Percentiles rank a stretch among this genome's conserved stretches.
Evolutionary conservation across 2,888 invertebrate species (phyloP).

Genomic region (Campaea margaritaria): DNA sequence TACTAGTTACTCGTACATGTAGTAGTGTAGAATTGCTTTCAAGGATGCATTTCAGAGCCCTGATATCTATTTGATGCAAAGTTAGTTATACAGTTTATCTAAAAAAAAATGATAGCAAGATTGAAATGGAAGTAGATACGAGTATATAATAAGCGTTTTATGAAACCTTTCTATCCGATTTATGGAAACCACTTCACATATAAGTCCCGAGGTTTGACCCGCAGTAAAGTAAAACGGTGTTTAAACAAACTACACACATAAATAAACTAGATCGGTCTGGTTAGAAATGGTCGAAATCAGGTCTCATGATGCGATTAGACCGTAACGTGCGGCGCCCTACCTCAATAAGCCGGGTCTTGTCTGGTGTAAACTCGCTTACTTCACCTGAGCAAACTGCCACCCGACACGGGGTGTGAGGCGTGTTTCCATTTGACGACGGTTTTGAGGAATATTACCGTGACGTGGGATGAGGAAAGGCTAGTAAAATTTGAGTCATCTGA

Average conservation of each 20-base stretch:
- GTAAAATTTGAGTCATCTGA: too few species aligned
- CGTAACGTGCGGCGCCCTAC: conserved; percentile 61
- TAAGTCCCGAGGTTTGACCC: background rate
- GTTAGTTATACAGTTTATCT: too few species aligned
- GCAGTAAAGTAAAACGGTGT: background rate
- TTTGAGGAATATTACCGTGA: background rate
- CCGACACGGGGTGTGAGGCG: conserved; percentile 46
- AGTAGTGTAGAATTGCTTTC: too few species aligned
- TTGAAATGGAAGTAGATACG: too few species aligned
- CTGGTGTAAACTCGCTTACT: conserved; percentile 70
- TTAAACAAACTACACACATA: conserved; percentile 8
- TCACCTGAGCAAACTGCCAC: conserved; percentile 72
- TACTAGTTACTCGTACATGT: too few species aligned
- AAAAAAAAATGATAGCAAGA: too few species aligned
- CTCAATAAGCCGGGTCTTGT: conserved; percentile 74
- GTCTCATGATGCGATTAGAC: conserved; percentile 51
- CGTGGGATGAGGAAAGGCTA: background rate
- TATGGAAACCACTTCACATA: too few species aligned
- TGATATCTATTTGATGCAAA: too few species aligned
- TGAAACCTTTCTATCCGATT: too few species aligned
- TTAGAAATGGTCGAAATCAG: conserved; percentile 23
- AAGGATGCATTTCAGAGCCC: too few species aligned
- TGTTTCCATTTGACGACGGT: conserved; percentile 51
- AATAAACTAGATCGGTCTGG: conserved; percentile 15
- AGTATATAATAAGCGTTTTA: too few species aligned